These are phyloP conservation scores for Heterodera schachtii DNA, from an alignment of 1,140 invertebrate genomes.

Conservation along the genomic window DNA sequence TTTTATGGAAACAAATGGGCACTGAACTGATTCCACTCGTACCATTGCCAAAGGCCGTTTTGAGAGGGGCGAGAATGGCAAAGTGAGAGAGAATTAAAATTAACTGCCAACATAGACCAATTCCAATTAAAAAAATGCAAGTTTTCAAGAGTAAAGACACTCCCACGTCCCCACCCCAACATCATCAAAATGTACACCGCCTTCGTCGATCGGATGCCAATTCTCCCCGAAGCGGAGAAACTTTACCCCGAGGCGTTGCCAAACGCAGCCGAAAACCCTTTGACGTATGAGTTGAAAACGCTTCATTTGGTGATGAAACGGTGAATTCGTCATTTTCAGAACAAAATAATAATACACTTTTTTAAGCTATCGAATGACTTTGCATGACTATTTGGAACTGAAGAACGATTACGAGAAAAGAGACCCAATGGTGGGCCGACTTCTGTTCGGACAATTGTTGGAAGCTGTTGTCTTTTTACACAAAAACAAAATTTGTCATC, in stretches of 20 bases:
- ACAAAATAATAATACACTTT: not conserved
- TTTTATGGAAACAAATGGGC: conserved; percentile 44
- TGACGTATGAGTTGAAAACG: conserved; percentile 39
- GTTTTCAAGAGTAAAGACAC: conserved; percentile 39
- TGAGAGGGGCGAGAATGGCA: conserved; percentile 33
- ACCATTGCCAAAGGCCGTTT: conserved; percentile 32
- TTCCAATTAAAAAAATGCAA: not conserved
- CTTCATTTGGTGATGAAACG: conserved; percentile 53
- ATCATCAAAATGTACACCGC: conserved; percentile 52
- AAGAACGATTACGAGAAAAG: conserved; percentile 40
- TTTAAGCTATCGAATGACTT: conserved; percentile 52
- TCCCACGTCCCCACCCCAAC: conserved; percentile 44
- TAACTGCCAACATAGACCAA: not conserved
- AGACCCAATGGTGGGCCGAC: conserved; percentile 20
- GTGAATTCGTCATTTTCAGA: conserved; percentile 7
- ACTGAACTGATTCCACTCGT: conserved; percentile 48
- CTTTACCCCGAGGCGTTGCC: conserved; percentile 50
- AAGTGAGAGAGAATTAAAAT: conserved; percentile 16
- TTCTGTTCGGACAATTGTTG: conserved; percentile 53
- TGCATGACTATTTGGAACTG: conserved; percentile 43
- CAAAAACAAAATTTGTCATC: conserved; percentile 43
- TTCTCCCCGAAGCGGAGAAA: conserved; percentile 37
- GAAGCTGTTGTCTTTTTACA: conserved; percentile 52
- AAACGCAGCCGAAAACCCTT: conserved; percentile 25
- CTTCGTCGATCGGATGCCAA: conserved; percentile 46